These are phyloP conservation scores for roundworm (Caenorhabditis elegans) DNA, from an alignment of 1,140 invertebrate genomes.

Conservation along the genomic window WBcel235 BX284602.5:10531501-10532000, in stretches of 20 bases:
- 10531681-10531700: conserved; percentile 9
- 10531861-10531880: conserved; percentile 27
- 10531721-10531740: background rate
- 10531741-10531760: background rate
- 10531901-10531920: background rate
- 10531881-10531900: conserved; percentile 38
- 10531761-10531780: background rate
- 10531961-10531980: background rate
- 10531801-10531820: too few species aligned
- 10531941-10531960: background rate
- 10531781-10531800: conserved; percentile 2
- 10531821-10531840: background rate
- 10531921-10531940: background rate
- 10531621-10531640: too few species aligned
- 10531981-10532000: background rate
- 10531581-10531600: too few species aligned
- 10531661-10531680: conserved; percentile 21
- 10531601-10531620: too few species aligned
- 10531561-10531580: too few species aligned
- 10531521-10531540: too few species aligned
- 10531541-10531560: too few species aligned
- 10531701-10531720: conserved; percentile 10
- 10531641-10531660: background rate
- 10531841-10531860: conserved; percentile 34
- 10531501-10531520: too few species aligned